Conservation (phyloP, 2,113 vertebrate genomes). For the Malaclemys terrapin region DNA sequence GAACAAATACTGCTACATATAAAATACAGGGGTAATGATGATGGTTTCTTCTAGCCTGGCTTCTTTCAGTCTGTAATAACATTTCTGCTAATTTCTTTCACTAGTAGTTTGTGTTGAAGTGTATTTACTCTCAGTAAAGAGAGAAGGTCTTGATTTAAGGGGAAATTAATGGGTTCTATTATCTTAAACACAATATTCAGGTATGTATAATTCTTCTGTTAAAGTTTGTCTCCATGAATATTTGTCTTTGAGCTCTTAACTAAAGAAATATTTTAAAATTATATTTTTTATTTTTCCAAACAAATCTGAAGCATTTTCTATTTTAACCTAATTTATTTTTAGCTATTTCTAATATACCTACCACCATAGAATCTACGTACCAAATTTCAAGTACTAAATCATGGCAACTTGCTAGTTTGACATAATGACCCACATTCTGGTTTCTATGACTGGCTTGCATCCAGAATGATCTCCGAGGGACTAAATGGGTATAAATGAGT, state of each 20-base stretch:
- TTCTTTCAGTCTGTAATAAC: not conserved
- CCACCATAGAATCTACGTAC: not conserved
- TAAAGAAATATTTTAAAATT: not conserved
- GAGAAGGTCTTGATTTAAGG: not conserved
- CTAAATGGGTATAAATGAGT: not conserved
- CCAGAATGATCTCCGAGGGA: not conserved
- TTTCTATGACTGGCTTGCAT: not conserved
- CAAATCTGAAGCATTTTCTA: not conserved
- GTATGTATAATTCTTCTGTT: not conserved
- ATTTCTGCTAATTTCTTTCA: not conserved
- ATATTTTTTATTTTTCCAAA: not conserved
- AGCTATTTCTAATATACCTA: not conserved
- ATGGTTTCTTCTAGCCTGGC: not conserved
- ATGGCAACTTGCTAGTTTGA: not conserved
- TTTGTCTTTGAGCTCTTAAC: not conserved
- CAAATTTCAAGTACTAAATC: not conserved
- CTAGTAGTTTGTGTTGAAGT: not conserved
- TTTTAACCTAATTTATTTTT: not conserved
- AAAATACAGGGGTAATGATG: slow-evolving; percentile 9
- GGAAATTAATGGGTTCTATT: not conserved
- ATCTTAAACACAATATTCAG: not conserved
- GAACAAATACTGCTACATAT: not conserved
- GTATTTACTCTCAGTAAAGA: slow-evolving; percentile 31
- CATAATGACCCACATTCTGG: not conserved
- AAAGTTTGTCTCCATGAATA: not conserved